Percentiles rank a stretch among this genome's conserved stretches.
Conservation (phyloP, 2,888 invertebrate genomes). For the Hymenopus coronatus region DNA sequence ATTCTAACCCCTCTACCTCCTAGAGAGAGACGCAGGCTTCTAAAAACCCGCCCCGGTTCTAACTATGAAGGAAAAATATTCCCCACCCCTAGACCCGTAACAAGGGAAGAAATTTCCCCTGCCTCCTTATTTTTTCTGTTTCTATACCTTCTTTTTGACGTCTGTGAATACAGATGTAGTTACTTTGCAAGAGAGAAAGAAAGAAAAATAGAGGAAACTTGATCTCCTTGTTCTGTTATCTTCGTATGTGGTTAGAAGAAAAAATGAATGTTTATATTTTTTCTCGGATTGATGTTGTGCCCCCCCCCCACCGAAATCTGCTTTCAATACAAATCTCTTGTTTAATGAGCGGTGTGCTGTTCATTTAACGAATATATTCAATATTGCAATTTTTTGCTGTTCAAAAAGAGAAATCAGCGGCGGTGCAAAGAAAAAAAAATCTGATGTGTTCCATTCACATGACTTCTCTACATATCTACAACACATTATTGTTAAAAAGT, state of each 20-base stretch:
- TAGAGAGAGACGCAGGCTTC: neutral
- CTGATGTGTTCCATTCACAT: too few species aligned
- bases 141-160: neutral
- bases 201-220: neutral
- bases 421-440: too few species aligned
- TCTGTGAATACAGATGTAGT: neutral
- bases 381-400: too few species aligned
- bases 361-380: too few species aligned
- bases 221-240: neutral
- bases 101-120: neutral
- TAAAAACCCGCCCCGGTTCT: neutral
- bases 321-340: too few species aligned
- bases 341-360: too few species aligned
- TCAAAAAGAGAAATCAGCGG: too few species aligned
- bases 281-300: too few species aligned
- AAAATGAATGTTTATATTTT: neutral
- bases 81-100: neutral
- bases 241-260: neutral
- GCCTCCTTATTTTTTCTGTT: neutral
- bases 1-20: neutral
- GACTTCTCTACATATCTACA: too few species aligned
- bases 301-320: too few species aligned
- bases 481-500: too few species aligned
- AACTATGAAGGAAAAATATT: neutral
- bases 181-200: neutral